A percentile compares a stretch with the other conserved stretches of the same genome.
phyloP scores from a whole-genome alignment of 2,888 invertebrate species.

The Leptopilina myrica region DNA sequence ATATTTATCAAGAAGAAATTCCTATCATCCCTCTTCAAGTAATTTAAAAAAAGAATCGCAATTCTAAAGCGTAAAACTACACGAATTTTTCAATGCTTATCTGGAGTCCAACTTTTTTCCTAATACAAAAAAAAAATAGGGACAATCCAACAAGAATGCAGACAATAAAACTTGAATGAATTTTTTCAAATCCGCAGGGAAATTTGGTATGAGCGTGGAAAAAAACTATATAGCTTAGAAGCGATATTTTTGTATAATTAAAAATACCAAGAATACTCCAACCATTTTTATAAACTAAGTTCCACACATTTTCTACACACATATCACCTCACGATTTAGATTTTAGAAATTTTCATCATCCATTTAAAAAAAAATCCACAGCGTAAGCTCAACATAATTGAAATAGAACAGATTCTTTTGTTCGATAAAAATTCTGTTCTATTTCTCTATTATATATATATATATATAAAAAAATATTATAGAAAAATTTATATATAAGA shows the following conservation, averaged over 20 bases:
- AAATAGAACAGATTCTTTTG: too few relatives aligned
- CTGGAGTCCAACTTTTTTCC: slow-evolving; percentile 16
- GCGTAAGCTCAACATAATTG: background rate
- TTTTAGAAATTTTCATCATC: background rate
- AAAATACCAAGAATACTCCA: slow-evolving; percentile 50
- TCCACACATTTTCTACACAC: background rate
- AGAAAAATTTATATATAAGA: background rate
- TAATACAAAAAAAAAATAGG: background rate
- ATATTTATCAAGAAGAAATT: background rate
- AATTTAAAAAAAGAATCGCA: slow-evolving; percentile 21
- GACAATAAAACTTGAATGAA: slow-evolving; percentile 69
- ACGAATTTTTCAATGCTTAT: slow-evolving; percentile 9
- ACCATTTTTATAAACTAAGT: slow-evolving; percentile 26
- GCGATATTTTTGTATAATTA: slow-evolving; percentile 74
- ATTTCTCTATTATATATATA: too few relatives aligned
- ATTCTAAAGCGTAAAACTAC: slow-evolving; percentile 28
- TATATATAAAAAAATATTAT: too few relatives aligned
- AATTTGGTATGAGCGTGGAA: slow-evolving; percentile 18
- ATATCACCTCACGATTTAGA: slow-evolving; percentile 1
- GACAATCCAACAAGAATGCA: slow-evolving; percentile 72
- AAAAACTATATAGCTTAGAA: slow-evolving; percentile 63
- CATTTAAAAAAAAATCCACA: background rate
- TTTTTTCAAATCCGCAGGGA: slow-evolving; percentile 27
- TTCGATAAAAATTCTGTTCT: too few relatives aligned
- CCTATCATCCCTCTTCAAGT: background rate